A percentile compares a stretch with the other conserved stretches of the same genome.
phyloP scores from a whole-genome alignment of 2,113 vertebrate species.

The Scalopus aquaticus region DNA sequence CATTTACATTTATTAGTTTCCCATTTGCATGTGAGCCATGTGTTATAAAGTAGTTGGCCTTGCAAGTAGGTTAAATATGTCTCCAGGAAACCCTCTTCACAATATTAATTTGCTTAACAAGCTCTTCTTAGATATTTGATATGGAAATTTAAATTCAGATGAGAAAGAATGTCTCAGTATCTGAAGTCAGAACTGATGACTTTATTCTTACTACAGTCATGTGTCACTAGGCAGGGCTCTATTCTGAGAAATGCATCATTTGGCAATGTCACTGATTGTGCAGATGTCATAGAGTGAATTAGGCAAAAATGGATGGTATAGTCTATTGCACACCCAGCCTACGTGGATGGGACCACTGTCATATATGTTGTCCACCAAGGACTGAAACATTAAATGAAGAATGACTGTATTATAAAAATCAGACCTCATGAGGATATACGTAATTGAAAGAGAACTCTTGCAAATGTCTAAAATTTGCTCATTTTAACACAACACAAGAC shows the following conservation, averaged over 20 bases:
- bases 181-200: background rate
- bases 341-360: background rate
- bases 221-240: background rate
- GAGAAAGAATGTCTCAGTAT: constrained; percentile 8
- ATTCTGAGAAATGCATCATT: background rate
- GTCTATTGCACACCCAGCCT: background rate
- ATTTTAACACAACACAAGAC: background rate
- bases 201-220: background rate
- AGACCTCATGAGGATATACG: background rate
- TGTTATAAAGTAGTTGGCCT: constrained; percentile 53
- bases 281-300: background rate
- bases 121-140: constrained; percentile 34
- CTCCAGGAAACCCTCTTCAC: constrained; percentile 41
- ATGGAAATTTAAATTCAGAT: constrained; percentile 4
- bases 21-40: constrained; percentile 10
- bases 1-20: constrained; percentile 42
- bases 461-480: background rate
- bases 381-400: background rate
- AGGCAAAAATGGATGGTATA: background rate
- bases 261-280: background rate
- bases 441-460: background rate
- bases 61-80: constrained; percentile 62
- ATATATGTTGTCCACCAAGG: background rate
- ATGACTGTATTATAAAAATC: background rate
- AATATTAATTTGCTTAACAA: constrained; percentile 52